Evolutionary conservation across 2,113 vertebrate species (phyloP).

Genomic region (Electrona antarctica): DNA sequence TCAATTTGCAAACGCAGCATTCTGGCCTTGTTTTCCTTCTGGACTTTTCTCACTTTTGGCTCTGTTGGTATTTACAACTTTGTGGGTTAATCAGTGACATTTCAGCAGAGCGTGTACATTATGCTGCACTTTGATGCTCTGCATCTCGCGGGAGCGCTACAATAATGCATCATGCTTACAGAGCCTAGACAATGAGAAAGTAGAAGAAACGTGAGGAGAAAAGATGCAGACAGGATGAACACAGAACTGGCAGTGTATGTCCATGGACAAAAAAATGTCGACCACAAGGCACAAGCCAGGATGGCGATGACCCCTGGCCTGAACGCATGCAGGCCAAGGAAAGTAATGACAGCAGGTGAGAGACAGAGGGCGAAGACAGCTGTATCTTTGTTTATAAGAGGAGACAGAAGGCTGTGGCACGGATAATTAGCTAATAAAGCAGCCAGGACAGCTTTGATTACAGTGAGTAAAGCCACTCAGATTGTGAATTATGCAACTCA

Average conservation of each 20-base stretch:
- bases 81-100: background rate
- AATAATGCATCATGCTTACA: background rate
- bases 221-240: background rate
- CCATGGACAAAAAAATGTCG: no score
- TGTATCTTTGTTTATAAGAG: background rate
- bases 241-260: background rate
- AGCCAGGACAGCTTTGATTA: slow-evolving; percentile 7
- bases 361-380: background rate
- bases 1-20: background rate
- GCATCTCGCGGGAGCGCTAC: slow-evolving; percentile 4
- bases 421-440: background rate
- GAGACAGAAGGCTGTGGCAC: background rate
- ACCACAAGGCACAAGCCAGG: no score
- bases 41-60: background rate
- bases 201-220: background rate
- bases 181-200: background rate
- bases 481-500: slow-evolving; percentile 51
- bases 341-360: background rate
- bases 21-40: background rate
- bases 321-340: background rate
- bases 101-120: slow-evolving; percentile 1
- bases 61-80: background rate
- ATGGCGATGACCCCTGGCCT: background rate
- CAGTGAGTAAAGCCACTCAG: slow-evolving; percentile 32
- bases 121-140: slow-evolving; percentile 11